Base-by-base conservation (phyloP, 2,113 vertebrate species). In the Motacilla tschutschensis region DNA sequence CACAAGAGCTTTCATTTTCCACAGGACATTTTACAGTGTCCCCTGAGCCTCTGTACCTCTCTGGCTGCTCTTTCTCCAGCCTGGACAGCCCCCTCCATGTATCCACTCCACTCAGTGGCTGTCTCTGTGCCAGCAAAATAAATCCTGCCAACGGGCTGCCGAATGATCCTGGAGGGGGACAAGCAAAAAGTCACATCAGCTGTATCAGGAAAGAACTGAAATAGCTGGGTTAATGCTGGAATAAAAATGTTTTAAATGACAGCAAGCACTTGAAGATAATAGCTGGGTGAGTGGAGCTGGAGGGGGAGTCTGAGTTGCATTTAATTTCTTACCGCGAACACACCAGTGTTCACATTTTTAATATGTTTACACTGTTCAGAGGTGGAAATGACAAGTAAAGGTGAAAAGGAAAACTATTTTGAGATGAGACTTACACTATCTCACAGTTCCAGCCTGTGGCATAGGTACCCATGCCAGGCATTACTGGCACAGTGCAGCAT, bases 51-150 rank as follows among this genome's bases (percentile, higher is more conserved):
- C 59, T 88, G 66, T 96, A 99, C 99, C 98, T 99, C 99, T 97
- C 98, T 96, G 92, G 97, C 97, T 8, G 99, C 98, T 93, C 99
- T 97, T 89, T 99, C 99, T 58, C 99, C 99, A 21, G 99, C 98
- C 93, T 99, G 97, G 17, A 99, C 97, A 4, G 99, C 99, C 1
- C 99, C 99, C 55, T 99, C 98, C 98, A 99, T 99, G 95, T 99
- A 99, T 13, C 99, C 99, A 0, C 99, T 99, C 99, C 99, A 99
- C 69, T 98, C 98, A 1, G 98, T 98, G 80, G 99, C 98, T 8
- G 99, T 99, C 93, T 99, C 99, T 0, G 99, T 99, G 60, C 99
- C 99, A 9, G 99, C 99, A 43, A 99, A 99, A 89, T 97, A 99
- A 90, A 99, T 95, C 85, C 84, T 97, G 83, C 97, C 98, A 48